Conservation (phyloP, 2,797 vertebrate species). For the Enteromius anoplus region DNA sequence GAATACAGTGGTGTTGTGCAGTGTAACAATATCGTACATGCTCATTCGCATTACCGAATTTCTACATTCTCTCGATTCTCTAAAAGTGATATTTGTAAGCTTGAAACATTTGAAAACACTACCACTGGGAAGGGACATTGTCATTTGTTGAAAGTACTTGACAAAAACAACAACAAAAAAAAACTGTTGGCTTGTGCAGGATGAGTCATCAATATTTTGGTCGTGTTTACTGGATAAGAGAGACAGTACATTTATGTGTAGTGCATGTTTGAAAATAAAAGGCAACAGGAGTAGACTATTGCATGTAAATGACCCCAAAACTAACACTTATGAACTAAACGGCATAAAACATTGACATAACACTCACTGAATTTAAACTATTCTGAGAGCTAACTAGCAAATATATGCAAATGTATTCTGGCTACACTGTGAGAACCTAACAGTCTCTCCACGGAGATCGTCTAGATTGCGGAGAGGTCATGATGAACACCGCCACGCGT, state of each 20-base stretch:
- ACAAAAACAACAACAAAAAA: neutral
- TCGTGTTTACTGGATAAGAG: neutral
- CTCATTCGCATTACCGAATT: too few relatives aligned
- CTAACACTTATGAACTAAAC: neutral
- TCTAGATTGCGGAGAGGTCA: conserved; percentile 37
- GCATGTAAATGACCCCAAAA: neutral
- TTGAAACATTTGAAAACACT: too few relatives aligned
- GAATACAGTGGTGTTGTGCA: too few relatives aligned
- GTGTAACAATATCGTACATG: too few relatives aligned
- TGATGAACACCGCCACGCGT: conserved; percentile 26
- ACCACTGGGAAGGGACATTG: neutral
- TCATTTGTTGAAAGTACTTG: neutral
- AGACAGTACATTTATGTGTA: neutral
- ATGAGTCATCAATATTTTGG: neutral
- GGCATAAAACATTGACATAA: neutral
- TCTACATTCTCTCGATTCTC: too few relatives aligned
- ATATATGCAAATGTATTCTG: conserved; percentile 34
- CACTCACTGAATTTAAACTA: neutral
- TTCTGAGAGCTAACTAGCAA: conserved; percentile 4
- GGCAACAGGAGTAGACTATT: neutral
- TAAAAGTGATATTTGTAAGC: too few relatives aligned
- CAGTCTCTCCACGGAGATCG: conserved; percentile 8
- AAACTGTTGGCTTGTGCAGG: neutral
- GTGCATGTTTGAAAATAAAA: neutral
- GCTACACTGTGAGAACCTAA: neutral